These are phyloP conservation scores for Hydra vulgaris DNA, from an alignment of 30 jellyfish, hydroid and myxozoan species.

Conservation along the genomic window DNA sequence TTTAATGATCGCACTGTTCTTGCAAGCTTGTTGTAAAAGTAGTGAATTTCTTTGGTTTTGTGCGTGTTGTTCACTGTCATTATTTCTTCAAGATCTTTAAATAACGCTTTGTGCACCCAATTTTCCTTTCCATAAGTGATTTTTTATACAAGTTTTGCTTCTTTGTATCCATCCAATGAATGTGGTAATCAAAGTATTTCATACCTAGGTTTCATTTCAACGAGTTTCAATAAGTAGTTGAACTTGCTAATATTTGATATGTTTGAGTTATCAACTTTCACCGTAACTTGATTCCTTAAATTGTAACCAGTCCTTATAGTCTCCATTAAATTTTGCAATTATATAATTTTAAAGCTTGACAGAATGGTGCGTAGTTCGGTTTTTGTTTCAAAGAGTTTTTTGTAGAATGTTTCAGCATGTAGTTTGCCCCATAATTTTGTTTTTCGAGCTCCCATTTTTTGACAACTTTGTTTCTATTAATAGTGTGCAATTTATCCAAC, in stretches of 20 bases:
- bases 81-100: slow-evolving; percentile 20
- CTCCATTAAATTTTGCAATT: slow-evolving; percentile 58
- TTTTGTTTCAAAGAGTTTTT: background rate
- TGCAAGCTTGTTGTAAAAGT: slow-evolving; percentile 49
- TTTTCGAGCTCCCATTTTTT: too few relatives aligned
- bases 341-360: slow-evolving; percentile 61
- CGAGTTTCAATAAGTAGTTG: slow-evolving; percentile 52
- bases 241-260: slow-evolving; percentile 52
- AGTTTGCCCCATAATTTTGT: too few relatives aligned
- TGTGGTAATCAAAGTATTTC: slow-evolving; percentile 52
- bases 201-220: slow-evolving; percentile 47
- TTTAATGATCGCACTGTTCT: slow-evolving; percentile 40
- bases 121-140: slow-evolving; percentile 28
- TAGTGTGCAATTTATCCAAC: too few relatives aligned
- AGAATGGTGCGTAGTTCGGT: slow-evolving; percentile 8
- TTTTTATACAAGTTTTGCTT: slow-evolving; percentile 28
- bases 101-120: slow-evolving; percentile 33
- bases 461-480: too few relatives aligned
- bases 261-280: slow-evolving; percentile 49
- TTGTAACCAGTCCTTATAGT: slow-evolving; percentile 62
- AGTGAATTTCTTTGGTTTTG: slow-evolving; percentile 23
- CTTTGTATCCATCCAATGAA: slow-evolving; percentile 39
- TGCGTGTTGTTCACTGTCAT: slow-evolving; percentile 16
- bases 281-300: slow-evolving; percentile 61
- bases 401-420: too few relatives aligned